Conservation (phyloP, 2,113 vertebrate genomes). For the Meleagris gallopavo region DNA sequence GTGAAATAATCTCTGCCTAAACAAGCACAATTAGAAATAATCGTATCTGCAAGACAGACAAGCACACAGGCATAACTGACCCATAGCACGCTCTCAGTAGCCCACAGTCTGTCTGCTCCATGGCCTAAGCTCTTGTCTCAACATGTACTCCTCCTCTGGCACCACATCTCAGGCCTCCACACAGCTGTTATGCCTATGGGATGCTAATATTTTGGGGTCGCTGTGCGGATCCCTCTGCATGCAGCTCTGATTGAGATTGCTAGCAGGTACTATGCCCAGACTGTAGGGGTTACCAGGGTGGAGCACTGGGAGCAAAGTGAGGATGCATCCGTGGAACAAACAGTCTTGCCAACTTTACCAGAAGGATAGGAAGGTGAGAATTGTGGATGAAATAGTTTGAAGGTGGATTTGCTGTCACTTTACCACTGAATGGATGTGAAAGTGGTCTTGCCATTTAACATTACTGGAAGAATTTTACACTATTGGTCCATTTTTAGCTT, state of each 20-base stretch:
- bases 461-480: neutral
- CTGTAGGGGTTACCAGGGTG: neutral
- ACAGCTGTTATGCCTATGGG: neutral
- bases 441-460: neutral
- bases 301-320: neutral
- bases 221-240: rapidly evolving
- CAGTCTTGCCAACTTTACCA: neutral
- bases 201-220: neutral
- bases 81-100: rapidly evolving
- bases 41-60: neutral
- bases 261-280: neutral
- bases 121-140: neutral
- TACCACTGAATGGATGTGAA: neutral
- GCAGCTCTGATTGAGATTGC: neutral
- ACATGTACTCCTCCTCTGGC: neutral
- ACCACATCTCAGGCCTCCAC: neutral
- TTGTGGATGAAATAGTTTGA: neutral
- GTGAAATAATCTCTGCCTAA: neutral
- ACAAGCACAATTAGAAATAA: neutral
- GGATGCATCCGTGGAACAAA: neutral
- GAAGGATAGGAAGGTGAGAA: neutral
- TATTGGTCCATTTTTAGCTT: neutral
- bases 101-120: rapidly evolving
- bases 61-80: neutral
- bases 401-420: neutral